A percentile compares a stretch with the other conserved stretches of the same genome.
phyloP scores from a whole-genome alignment of 1,140 invertebrate species.

The Thaumetopoea pityocampa region DNA sequence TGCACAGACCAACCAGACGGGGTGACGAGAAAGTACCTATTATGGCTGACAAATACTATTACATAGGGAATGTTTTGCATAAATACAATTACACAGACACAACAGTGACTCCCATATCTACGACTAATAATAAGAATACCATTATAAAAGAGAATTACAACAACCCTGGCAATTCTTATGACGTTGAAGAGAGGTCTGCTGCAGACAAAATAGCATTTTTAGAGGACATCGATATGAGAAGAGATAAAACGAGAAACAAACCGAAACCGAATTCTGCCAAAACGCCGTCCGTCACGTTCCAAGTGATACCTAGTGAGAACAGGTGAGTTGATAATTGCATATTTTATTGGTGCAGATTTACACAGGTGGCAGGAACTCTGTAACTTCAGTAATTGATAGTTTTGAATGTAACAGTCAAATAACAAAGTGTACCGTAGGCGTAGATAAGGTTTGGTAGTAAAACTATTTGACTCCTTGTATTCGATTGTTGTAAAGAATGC shows the following conservation, averaged over 20 bases:
- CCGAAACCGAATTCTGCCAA: conserved; percentile 48
- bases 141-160: conserved; percentile 47
- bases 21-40: conserved; percentile 38
- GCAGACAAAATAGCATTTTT: conserved; percentile 39
- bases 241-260: conserved; percentile 23
- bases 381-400: no score
- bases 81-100: conserved; percentile 60
- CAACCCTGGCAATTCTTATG: conserved; percentile 35
- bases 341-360: no score
- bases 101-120: conserved; percentile 1
- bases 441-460: no score
- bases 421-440: no score
- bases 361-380: no score
- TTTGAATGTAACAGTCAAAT: no score
- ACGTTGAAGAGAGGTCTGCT: conserved; percentile 57
- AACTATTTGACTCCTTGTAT: no score
- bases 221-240: conserved; percentile 35
- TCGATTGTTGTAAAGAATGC: no score
- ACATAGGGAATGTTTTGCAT: conserved; percentile 74
- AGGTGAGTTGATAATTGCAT: conserved; percentile 45
- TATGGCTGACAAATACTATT: conserved; percentile 68
- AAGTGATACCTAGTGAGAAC: conserved; percentile 76
- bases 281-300: conserved; percentile 68
- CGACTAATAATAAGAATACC: conserved; percentile 25
- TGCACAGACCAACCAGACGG: conserved; percentile 55